Conservation (phyloP, 2,113 vertebrate species). For the Nibea albiflora region DNA sequence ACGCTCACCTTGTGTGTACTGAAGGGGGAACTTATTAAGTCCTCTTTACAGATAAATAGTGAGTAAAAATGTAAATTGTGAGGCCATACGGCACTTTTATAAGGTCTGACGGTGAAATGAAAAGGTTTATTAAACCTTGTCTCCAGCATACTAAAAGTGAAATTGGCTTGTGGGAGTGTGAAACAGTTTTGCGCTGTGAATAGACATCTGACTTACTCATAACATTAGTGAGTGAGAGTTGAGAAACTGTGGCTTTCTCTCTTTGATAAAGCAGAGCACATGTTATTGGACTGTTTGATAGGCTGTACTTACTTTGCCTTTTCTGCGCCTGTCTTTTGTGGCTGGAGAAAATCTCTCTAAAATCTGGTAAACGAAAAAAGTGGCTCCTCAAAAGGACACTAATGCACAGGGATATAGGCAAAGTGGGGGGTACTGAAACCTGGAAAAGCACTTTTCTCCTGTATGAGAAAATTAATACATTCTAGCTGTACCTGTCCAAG, state of each 20-base stretch:
- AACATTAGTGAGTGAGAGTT: conserved; percentile 48
- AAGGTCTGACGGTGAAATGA: conserved; percentile 61
- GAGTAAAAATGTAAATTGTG: conserved; percentile 75
- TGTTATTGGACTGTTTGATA: conserved; percentile 41
- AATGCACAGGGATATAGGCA: conserved; percentile 59
- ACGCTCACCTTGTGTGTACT: conserved; percentile 73
- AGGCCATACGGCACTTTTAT: conserved; percentile 58
- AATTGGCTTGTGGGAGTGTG: conserved; percentile 64
- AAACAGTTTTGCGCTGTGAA: conserved; percentile 46
- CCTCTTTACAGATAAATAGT: conserved; percentile 70
- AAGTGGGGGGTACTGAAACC: conserved; percentile 56
- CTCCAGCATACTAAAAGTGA: conserved; percentile 56
- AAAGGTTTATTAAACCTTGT: conserved; percentile 68
- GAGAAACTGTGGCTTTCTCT: conserved; percentile 51
- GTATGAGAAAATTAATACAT: conserved; percentile 67
- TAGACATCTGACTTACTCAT: conserved; percentile 48
- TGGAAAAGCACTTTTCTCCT: conserved; percentile 72
- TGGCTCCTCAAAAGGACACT: conserved; percentile 56
- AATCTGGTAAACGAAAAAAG: conserved; percentile 41
- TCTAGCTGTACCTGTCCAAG: conserved; percentile 62
- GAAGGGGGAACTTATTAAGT: conserved; percentile 73
- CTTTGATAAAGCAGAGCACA: conserved; percentile 58
- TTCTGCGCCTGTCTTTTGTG: conserved; percentile 39
- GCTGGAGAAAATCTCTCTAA: conserved; percentile 38
- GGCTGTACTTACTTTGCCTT: background rate